Evolutionary conservation across 1,140 invertebrate genomes (phyloP), one percentile per base, ranked within the genome.

Genomic region (Pomacea maculata): DNA sequence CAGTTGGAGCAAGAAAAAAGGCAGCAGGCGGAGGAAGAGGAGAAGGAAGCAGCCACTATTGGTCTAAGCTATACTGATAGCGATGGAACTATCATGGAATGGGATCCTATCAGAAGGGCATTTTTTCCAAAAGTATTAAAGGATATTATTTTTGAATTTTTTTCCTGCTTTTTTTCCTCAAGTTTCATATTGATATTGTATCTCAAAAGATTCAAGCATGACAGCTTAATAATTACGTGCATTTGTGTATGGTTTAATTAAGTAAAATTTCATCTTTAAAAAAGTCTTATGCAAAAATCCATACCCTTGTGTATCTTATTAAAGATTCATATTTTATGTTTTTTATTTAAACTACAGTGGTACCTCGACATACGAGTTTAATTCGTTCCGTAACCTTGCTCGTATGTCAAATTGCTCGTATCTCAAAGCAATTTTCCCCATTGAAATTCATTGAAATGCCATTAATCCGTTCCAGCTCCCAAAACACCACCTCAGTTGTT

Each of bases 71-170:
- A 96, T 84, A 95, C 94, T 21, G 97, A 98, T 91, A 92, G 94
- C 81, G 97, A 99, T 94, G 97, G 97, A 8, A 95, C 95, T 14
- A 94, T 95, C 78, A 98, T 95, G 91, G 95, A 98, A 89, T 99
- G 96, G 97, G 97, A 99, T 92, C 92, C 92, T 75, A 93, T 94
- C 63, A 98, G 96, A 90, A 95, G 94, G 86, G 97, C 97, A 11
- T 99, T 97, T 96, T 97, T 99, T 93, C 97, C 97, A 34, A 98
- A 98, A 94, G 94, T 92, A 83, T 83, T 75, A 54, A 17, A 80
- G 65, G 0, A 25, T 71, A 21, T 17, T 25, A n/a, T 10, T 52
- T 1, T 10, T 63, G 29, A 1, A n/a, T 21, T 4, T 45, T 45
- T 17, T 17, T 10, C 3, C n/a, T 68, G 1, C 34, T 65, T 10